Percentiles rank a stretch among this genome's conserved stretches.
Conservation (phyloP, 1,140 invertebrate species). For the Bombus vancouverensis region DNA sequence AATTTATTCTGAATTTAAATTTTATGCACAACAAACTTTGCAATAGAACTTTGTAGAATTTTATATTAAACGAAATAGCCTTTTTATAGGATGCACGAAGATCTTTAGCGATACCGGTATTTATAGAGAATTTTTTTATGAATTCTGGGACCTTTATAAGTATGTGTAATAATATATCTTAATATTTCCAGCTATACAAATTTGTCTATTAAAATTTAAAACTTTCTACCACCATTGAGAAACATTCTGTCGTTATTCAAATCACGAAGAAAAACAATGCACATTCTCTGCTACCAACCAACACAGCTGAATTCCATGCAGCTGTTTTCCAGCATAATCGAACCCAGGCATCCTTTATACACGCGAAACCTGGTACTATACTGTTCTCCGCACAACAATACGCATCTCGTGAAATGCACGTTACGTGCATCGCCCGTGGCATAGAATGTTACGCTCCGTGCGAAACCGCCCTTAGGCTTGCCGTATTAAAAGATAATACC, state of each 20-base stretch:
- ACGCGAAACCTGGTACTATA: not conserved
- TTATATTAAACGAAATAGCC: too few species aligned
- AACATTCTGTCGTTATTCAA: not conserved
- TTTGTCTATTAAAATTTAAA: not conserved
- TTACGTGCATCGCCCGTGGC: not conserved
- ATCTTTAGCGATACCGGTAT: too few species aligned
- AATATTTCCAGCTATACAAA: not conserved
- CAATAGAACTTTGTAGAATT: too few species aligned
- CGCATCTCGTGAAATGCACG: not conserved
- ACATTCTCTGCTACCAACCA: not conserved
- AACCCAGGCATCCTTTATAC: not conserved
- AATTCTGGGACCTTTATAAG: too few species aligned
- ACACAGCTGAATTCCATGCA: not conserved
- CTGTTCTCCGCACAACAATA: not conserved
- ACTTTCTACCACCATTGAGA: not conserved
- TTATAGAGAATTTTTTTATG: too few species aligned
- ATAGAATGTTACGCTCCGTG: not conserved
- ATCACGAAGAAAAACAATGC: not conserved
- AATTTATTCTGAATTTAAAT: too few species aligned
- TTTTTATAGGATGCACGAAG: too few species aligned
- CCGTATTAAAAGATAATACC: conserved; percentile 1
- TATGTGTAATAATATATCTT: not conserved
- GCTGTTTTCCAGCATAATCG: not conserved
- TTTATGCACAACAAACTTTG: too few species aligned
- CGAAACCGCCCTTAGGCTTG: not conserved